These are phyloP conservation scores for Pandemis cinnamomeana DNA, from an alignment of 2,888 invertebrate species.

Conservation along the genomic window DNA sequence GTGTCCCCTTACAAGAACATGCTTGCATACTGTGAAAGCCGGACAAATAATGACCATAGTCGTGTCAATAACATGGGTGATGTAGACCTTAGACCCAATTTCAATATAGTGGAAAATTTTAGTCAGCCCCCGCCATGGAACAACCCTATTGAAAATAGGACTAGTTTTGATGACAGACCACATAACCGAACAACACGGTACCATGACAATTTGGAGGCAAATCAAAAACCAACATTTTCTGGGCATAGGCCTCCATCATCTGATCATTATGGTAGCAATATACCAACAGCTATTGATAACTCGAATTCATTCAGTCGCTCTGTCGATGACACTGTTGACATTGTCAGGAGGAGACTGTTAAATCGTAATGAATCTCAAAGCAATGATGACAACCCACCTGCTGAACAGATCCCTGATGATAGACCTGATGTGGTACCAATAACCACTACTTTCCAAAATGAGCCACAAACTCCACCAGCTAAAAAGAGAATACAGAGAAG, in stretches of 20 bases:
- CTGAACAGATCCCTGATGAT: slow-evolving; percentile 50
- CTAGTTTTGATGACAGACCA: slow-evolving; percentile 56
- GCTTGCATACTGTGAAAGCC: slow-evolving; percentile 52
- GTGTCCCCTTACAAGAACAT: slow-evolving; percentile 47
- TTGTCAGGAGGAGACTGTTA: slow-evolving; percentile 68
- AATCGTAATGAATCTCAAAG: slow-evolving; percentile 67
- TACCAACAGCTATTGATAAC: slow-evolving; percentile 63
- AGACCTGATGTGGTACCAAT: slow-evolving; percentile 47
- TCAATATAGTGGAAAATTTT: slow-evolving; percentile 42
- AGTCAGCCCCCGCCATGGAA: slow-evolving; percentile 58
- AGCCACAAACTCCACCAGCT: slow-evolving; percentile 58
- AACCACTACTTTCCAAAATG: slow-evolving; percentile 45
- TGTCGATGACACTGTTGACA: slow-evolving; percentile 78
- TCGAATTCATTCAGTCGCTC: slow-evolving; percentile 74
- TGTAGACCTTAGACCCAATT: slow-evolving; percentile 64
- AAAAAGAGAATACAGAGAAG: slow-evolving; percentile 62
- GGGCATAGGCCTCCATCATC: slow-evolving; percentile 79
- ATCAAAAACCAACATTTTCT: slow-evolving; percentile 57
- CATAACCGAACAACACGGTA: slow-evolving; percentile 52
- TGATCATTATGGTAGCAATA: slow-evolving; percentile 72
- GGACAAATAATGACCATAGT: slow-evolving; percentile 45
- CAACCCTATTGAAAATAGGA: slow-evolving; percentile 51
- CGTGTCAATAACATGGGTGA: slow-evolving; percentile 72
- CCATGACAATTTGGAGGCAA: slow-evolving; percentile 55
- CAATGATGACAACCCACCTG: slow-evolving; percentile 48